A percentile compares a stretch with the other conserved stretches of the same genome.
These are phyloP conservation scores for Mus spicilegus DNA, from an alignment of 2,113 vertebrate genomes.

Conservation along the genomic window DNA sequence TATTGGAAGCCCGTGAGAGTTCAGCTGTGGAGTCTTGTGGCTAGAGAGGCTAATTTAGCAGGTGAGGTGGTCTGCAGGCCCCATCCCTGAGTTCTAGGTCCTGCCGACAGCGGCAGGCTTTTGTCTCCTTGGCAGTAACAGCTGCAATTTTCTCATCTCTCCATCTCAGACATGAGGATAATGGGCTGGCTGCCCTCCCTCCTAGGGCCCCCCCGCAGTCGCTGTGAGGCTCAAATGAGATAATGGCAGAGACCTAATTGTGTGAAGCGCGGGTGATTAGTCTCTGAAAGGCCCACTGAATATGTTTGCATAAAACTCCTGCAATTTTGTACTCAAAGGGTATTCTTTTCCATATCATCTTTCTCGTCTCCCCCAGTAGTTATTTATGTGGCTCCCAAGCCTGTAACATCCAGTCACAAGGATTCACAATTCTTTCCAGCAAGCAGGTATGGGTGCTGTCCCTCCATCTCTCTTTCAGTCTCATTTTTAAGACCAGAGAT, in stretches of 20 bases:
- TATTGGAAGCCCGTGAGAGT: neutral
- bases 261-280: constrained; percentile 46
- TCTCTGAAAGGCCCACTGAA: constrained; percentile 35
- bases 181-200: neutral
- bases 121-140: neutral
- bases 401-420: neutral
- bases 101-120: neutral
- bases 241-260: constrained; percentile 57
- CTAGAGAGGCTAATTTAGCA: neutral
- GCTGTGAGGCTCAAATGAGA: constrained; percentile 34
- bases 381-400: constrained; percentile 23
- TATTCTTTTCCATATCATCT: constrained; percentile 32
- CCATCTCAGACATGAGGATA: constrained; percentile 22
- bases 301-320: constrained; percentile 53
- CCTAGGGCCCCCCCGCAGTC: neutral
- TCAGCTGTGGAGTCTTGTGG: neutral
- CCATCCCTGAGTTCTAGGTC: neutral
- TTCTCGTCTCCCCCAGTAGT: neutral
- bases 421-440: neutral
- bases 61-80: neutral
- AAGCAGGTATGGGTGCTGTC: neutral
- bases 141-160: constrained; percentile 36
- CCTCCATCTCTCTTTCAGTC: neutral
- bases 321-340: constrained; percentile 50
- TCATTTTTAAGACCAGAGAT: neutral